Percentiles rank a stretch among this genome's conserved stretches.
Evolutionary conservation across 2,113 vertebrate species (phyloP).

Genomic region (Platycercus adscitus): DNA sequence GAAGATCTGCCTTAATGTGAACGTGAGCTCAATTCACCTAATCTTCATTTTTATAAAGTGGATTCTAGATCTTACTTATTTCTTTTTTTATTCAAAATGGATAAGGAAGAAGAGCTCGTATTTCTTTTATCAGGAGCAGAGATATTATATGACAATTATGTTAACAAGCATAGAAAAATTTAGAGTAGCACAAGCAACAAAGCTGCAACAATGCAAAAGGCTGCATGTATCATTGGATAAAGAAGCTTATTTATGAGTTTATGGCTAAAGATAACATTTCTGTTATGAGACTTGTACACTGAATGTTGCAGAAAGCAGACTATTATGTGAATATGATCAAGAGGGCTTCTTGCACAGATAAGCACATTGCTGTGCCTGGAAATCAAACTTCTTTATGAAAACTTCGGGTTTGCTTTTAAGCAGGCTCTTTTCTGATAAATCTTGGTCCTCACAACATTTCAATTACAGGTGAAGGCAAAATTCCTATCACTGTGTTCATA

Average conservation of each 20-base stretch:
- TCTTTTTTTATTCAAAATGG: not conserved
- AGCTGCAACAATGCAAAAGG: not conserved
- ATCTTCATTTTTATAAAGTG: not conserved
- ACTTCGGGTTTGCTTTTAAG: not conserved
- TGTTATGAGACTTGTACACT: not conserved
- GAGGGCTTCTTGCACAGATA: not conserved
- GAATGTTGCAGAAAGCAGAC: not conserved
- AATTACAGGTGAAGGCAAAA: not conserved
- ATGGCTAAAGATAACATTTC: not conserved
- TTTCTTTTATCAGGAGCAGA: not conserved
- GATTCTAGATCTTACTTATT: not conserved
- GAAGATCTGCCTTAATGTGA: not conserved
- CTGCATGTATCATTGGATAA: not conserved
- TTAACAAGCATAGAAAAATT: slow-evolving; percentile 1
- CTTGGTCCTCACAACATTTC: not conserved
- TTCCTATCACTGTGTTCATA: not conserved
- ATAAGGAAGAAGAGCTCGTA: not conserved
- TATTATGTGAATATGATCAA: not conserved
- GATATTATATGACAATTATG: not conserved
- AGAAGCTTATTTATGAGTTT: slow-evolving; percentile 26
- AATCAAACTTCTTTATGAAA: not conserved
- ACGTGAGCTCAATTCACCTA: not conserved
- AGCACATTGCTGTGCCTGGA: not conserved
- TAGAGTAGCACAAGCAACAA: not conserved
- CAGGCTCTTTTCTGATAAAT: not conserved